Conservation (phyloP, 2,113 vertebrate species). For the Phylloscopus whistleri region DNA sequence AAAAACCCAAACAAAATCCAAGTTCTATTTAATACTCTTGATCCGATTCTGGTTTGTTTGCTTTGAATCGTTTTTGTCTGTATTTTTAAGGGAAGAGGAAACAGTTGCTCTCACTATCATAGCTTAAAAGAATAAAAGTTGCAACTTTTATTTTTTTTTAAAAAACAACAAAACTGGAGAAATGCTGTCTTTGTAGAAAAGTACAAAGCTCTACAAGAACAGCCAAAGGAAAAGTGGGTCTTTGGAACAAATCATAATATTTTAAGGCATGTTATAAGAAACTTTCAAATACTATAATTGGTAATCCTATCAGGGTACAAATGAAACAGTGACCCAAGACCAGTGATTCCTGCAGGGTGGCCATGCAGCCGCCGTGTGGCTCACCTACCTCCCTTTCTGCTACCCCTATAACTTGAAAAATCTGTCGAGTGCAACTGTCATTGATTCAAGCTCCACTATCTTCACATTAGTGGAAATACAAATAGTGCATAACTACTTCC, state of each 20-base stretch:
- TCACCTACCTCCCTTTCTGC: not conserved
- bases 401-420: conserved; percentile 23
- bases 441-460: conserved; percentile 46
- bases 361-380: not conserved
- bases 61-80: not conserved
- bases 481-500: conserved; percentile 65
- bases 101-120: conserved; percentile 63
- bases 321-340: conserved; percentile 29
- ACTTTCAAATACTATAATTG: conserved; percentile 56
- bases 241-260: conserved; percentile 81
- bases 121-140: conserved; percentile 66
- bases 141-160: not conserved
- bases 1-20: not conserved
- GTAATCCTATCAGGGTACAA: conserved; percentile 65
- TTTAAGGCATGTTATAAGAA: conserved; percentile 80
- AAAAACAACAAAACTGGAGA: not conserved
- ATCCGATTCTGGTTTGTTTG: conserved; percentile 46
- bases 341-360: not conserved
- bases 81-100: conserved; percentile 50
- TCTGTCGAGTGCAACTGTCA: conserved; percentile 54
- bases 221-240: conserved; percentile 75
- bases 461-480: conserved; percentile 46
- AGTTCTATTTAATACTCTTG: conserved; percentile 19
- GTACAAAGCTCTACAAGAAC: conserved; percentile 51
- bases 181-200: conserved; percentile 60